These are phyloP conservation scores for Centropyge bicolor DNA, from an alignment of 2,797 vertebrate genomes.

Conservation along the genomic window DNA sequence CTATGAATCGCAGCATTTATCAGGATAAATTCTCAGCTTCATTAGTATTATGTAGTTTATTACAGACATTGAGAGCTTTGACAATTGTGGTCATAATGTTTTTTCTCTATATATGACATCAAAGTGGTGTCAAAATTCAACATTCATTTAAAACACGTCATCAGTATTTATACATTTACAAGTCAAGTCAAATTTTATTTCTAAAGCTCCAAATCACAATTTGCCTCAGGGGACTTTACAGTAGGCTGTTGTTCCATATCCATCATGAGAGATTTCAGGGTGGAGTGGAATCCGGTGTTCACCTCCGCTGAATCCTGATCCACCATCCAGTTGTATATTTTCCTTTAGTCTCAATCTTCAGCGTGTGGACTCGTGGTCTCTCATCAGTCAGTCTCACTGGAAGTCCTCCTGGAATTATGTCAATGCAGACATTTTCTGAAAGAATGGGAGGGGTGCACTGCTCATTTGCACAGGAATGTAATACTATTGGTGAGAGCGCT, in stretches of 20 bases:
- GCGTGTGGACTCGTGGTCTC: constrained; percentile 45
- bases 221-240: neutral
- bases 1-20: neutral
- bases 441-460: constrained; percentile 63
- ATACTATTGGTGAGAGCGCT: constrained; percentile 58
- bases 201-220: no score
- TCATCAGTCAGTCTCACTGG: constrained; percentile 63
- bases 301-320: constrained; percentile 49
- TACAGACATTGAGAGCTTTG: neutral
- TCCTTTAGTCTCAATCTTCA: constrained; percentile 53
- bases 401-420: constrained; percentile 68
- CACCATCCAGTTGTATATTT: constrained; percentile 70
- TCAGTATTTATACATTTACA: constrained; percentile 6
- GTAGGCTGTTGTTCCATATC: constrained; percentile 3
- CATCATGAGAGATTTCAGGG: constrained; percentile 12
- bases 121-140: neutral
- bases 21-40: neutral
- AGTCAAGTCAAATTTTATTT: no score
- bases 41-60: neutral
- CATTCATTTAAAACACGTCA: neutral
- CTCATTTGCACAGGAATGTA: constrained; percentile 73
- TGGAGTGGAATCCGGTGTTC: constrained; percentile 18
- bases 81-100: neutral
- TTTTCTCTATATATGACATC: neutral
- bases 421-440: constrained; percentile 54